Evolutionary conservation across 2,113 vertebrate species (phyloP).

Genomic region (Hiodon alosoides): DNA sequence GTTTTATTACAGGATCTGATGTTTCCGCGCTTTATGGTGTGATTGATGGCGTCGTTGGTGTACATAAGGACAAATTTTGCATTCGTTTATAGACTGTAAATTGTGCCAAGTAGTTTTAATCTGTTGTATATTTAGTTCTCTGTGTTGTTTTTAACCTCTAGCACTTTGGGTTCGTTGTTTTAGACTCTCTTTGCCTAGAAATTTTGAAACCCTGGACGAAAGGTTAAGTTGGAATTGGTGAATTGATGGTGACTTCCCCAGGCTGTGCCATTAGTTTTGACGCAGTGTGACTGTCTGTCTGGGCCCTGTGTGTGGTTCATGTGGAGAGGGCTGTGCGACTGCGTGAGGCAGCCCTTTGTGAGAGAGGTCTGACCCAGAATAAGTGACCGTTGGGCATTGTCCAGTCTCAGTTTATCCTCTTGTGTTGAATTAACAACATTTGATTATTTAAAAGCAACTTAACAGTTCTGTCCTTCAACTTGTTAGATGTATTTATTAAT

Average conservation of each 20-base stretch:
- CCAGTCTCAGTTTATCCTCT: not conserved
- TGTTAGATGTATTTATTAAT: not conserved
- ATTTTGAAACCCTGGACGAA: not conserved
- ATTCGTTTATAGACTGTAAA: slow-evolving; percentile 19
- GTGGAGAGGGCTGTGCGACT: not conserved
- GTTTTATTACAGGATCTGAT: not conserved
- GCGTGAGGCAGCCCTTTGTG: not conserved
- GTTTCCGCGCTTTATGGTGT: slow-evolving; percentile 1
- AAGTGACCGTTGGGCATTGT: not conserved
- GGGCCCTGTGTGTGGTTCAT: not conserved
- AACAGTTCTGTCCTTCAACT: not conserved
- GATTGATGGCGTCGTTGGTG: slow-evolving; percentile 3
- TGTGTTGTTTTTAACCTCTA: slow-evolving; percentile 26
- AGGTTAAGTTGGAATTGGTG: not conserved
- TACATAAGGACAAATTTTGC: slow-evolving; percentile 28
- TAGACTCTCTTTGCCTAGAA: not conserved
- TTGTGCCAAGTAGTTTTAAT: slow-evolving; percentile 9
- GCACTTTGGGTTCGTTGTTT: slow-evolving; percentile 40
- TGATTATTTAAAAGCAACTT: not conserved
- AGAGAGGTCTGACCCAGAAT: not conserved
- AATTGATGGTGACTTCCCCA: not conserved
- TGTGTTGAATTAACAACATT: not conserved
- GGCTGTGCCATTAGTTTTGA: not conserved
- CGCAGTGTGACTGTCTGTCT: not conserved
- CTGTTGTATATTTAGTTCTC: slow-evolving; percentile 2